Evolutionary conservation across 2,797 vertebrate genomes (phyloP).

Genomic region (Tenualosa thibaudeaui): DNA sequence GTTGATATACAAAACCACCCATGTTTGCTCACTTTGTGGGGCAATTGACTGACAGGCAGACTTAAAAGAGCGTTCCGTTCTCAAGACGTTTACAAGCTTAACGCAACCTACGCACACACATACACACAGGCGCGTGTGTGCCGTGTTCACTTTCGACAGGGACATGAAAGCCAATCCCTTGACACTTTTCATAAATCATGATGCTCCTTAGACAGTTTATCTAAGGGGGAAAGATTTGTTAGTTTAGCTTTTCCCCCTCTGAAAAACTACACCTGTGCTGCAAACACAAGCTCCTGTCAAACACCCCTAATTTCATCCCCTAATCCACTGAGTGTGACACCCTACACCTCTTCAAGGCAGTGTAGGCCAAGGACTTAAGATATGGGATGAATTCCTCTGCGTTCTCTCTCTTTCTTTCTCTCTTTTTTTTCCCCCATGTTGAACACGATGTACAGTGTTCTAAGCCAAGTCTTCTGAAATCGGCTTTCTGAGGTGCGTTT

Average conservation of each 20-base stretch:
- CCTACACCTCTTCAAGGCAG: conserved; percentile 23
- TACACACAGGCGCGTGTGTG: background rate
- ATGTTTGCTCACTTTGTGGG: background rate
- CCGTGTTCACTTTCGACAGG: background rate
- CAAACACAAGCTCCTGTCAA: conserved; percentile 31
- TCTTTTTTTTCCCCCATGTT: conserved; percentile 7
- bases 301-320: conserved; percentile 31
- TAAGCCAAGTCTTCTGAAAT: background rate
- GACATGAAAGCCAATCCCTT: conserved; percentile 22
- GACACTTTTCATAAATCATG: conserved; percentile 13
- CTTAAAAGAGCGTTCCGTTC: background rate
- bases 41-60: background rate
- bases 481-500: background rate
- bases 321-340: conserved; percentile 40
- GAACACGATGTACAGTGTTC: background rate
- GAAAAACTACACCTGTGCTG: conserved; percentile 34
- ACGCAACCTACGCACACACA: background rate
- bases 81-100: background rate
- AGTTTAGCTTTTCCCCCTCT: conserved; percentile 22
- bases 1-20: background rate
- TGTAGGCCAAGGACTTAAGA: conserved; percentile 29
- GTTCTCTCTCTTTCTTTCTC: conserved; percentile 17
- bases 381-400: conserved; percentile 22
- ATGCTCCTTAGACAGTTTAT: conserved; percentile 29
- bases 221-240: conserved; percentile 22